Conservation (phyloP, 2,888 invertebrate genomes). For the Mycalesis mineus region DNA sequence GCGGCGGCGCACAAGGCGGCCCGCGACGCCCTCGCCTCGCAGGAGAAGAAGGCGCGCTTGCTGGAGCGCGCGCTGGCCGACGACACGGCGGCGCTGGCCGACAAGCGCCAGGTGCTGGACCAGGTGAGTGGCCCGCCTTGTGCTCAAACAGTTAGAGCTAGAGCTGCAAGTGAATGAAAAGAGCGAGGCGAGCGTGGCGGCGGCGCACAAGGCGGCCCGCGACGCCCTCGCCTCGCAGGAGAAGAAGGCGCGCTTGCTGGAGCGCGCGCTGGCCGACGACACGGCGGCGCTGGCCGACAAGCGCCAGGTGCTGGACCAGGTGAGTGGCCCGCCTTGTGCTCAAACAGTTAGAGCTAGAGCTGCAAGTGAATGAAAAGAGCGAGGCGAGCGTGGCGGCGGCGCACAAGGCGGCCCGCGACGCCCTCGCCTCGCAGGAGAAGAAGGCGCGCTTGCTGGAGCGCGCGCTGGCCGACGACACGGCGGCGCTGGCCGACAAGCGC, state of each 20-base stretch:
- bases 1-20: conserved; percentile 69
- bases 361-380: conserved; percentile 80
- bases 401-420: conserved; percentile 68
- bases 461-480: conserved; percentile 83
- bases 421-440: conserved; percentile 43
- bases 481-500: conserved; percentile 72
- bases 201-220: conserved; percentile 59
- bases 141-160: conserved; percentile 80
- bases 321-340: conserved; percentile 55
- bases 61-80: conserved; percentile 82
- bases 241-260: conserved; percentile 56
- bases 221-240: conserved; percentile 57
- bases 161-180: conserved; percentile 81
- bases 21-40: conserved; percentile 57
- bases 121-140: too few relatives aligned
- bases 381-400: conserved; percentile 81
- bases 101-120: conserved; percentile 79
- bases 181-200: conserved; percentile 81
- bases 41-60: conserved; percentile 37
- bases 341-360: conserved; percentile 79
- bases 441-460: conserved; percentile 71
- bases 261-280: conserved; percentile 83
- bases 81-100: conserved; percentile 76
- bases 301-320: conserved; percentile 78
- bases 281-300: conserved; percentile 73